These are phyloP conservation scores for Capitulum mitella DNA, from an alignment of 2,888 invertebrate species.

Conservation along the genomic window DNA sequence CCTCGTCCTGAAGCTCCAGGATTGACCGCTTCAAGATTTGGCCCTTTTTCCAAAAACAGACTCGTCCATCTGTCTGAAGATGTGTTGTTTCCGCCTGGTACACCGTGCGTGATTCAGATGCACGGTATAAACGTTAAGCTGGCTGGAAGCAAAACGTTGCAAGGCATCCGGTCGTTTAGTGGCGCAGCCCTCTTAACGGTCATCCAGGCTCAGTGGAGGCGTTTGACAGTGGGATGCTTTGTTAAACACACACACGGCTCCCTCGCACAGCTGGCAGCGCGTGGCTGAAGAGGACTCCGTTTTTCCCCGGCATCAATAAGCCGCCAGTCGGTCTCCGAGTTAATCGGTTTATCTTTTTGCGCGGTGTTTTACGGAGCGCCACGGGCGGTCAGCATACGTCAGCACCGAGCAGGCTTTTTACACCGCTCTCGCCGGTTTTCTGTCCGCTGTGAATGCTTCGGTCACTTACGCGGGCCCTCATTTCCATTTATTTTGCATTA, in stretches of 20 bases:
- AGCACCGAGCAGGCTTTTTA: background rate
- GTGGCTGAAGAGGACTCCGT: background rate
- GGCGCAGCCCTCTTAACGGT: no score
- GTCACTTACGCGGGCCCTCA: background rate
- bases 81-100: no score
- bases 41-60: no score
- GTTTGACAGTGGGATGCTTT: no score
- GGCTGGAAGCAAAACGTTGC: no score
- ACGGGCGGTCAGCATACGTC: background rate
- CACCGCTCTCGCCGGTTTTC: background rate
- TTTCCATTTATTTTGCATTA: slow-evolving; percentile 22
- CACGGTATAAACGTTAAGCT: no score
- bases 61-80: no score
- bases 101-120: no score
- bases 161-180: no score
- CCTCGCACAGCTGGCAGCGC: background rate
- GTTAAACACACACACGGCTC: background rate
- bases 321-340: background rate
- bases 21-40: no score
- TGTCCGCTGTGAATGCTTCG: background rate
- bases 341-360: slow-evolving; percentile 6
- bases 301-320: background rate
- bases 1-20: no score
- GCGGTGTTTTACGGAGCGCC: background rate
- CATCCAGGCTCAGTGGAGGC: no score